Evolutionary conservation across 1,140 invertebrate species (phyloP).

Genomic region (Pomacea maculata): DNA sequence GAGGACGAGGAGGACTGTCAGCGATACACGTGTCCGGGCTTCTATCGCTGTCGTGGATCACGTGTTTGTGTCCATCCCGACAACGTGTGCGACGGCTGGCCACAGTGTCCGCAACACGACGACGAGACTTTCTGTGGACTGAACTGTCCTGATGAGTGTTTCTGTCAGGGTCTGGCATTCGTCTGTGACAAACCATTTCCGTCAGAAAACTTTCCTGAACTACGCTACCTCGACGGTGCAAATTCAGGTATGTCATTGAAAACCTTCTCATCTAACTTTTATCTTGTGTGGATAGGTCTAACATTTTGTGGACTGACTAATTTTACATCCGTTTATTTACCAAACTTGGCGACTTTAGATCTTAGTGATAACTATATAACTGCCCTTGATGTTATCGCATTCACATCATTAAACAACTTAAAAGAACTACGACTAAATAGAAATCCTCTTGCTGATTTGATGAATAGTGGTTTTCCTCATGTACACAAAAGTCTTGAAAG

Average conservation of each 20-base stretch:
- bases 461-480: background rate
- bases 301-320: background rate
- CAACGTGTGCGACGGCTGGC: background rate
- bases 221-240: constrained; percentile 6
- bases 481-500: background rate
- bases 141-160: constrained; percentile 35
- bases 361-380: constrained; percentile 21
- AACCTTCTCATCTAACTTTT: background rate
- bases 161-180: background rate
- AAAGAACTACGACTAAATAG: constrained; percentile 4
- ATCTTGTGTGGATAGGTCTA: constrained; percentile 8
- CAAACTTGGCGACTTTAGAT: constrained; percentile 11
- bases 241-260: background rate
- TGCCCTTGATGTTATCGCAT: background rate
- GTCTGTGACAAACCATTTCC: constrained; percentile 7
- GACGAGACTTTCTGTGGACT: constrained; percentile 25
- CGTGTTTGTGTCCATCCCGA: constrained; percentile 14
- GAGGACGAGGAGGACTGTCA: constrained; percentile 15
- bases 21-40: constrained; percentile 18
- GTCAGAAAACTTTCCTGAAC: background rate
- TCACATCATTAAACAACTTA: constrained; percentile 11
- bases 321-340: background rate
- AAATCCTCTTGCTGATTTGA: background rate
- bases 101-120: constrained; percentile 27
- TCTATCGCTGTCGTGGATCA: constrained; percentile 19